Conservation (phyloP, 2,113 vertebrate species). For the Barbus barbus region DNA sequence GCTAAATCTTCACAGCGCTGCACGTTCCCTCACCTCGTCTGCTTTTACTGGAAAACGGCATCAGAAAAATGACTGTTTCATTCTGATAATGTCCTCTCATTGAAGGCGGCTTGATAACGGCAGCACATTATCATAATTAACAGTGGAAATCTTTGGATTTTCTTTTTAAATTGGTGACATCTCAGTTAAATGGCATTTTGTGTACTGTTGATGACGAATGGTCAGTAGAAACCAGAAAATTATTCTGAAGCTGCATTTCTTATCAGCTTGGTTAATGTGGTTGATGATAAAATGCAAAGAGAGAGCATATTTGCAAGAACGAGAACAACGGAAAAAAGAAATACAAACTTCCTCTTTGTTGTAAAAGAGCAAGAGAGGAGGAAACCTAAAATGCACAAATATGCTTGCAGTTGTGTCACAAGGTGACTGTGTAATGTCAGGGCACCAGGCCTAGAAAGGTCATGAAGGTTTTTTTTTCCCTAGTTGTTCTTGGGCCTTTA, state of each 20-base stretch:
- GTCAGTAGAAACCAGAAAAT: not conserved
- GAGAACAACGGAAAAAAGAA: not conserved
- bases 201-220: not conserved
- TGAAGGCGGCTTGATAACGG: not conserved
- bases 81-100: conserved; percentile 9
- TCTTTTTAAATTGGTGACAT: not conserved
- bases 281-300: not conserved
- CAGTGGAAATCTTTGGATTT: not conserved
- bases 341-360: not conserved
- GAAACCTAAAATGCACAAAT: not conserved
- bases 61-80: conserved; percentile 5
- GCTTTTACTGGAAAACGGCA: not conserved
- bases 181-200: not conserved
- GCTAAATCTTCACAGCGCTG: not conserved
- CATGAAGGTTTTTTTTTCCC: too few relatives aligned
- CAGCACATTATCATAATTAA: not conserved
- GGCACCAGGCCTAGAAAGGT: too few relatives aligned
- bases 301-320: too few relatives aligned
- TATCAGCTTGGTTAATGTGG: not conserved
- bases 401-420: not conserved
- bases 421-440: not conserved
- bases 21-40: not conserved
- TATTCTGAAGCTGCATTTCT: not conserved
- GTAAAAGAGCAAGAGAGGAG: not conserved
- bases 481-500: too few relatives aligned